These are phyloP conservation scores for Coptodon rendalli DNA, from an alignment of 2,113 vertebrate species.

Conservation along the genomic window DNA sequence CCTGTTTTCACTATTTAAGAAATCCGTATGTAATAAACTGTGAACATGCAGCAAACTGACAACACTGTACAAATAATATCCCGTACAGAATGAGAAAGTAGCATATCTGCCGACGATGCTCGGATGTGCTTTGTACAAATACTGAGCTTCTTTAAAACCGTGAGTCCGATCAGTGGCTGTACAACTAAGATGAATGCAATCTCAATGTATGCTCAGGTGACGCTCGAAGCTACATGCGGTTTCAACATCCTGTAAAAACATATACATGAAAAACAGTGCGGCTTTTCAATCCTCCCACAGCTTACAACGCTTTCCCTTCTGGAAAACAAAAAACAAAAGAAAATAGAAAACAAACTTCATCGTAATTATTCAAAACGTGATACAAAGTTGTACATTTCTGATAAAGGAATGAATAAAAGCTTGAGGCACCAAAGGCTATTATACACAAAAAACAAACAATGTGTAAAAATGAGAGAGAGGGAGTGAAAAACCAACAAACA, in stretches of 20 bases:
- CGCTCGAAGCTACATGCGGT: neutral
- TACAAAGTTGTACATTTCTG: slow-evolving; percentile 55
- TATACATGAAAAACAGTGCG: slow-evolving; percentile 20
- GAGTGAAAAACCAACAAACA: neutral
- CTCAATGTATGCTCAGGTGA: neutral
- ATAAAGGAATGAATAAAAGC: slow-evolving; percentile 76
- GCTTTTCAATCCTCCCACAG: slow-evolving; percentile 19
- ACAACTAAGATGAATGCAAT: neutral
- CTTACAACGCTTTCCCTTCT: slow-evolving; percentile 21
- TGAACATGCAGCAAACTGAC: slow-evolving; percentile 38
- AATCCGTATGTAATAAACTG: neutral
- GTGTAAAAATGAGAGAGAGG: slow-evolving; percentile 44
- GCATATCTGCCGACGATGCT: neutral
- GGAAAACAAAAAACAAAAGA: slow-evolving; percentile 12
- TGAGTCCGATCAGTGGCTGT: neutral
- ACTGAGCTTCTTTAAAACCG: neutral
- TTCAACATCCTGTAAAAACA: neutral
- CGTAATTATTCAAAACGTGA: slow-evolving; percentile 42
- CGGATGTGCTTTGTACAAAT: neutral
- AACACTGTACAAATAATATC: slow-evolving; percentile 37
- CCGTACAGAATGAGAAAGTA: neutral
- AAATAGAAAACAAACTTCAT: neutral
- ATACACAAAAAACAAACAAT: slow-evolving; percentile 56
- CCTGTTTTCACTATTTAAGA: neutral
- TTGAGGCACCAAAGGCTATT: slow-evolving; percentile 74